phyloP scores from a whole-genome alignment of 2,888 invertebrate genomes.

The Ormyrus rosae region DNA sequence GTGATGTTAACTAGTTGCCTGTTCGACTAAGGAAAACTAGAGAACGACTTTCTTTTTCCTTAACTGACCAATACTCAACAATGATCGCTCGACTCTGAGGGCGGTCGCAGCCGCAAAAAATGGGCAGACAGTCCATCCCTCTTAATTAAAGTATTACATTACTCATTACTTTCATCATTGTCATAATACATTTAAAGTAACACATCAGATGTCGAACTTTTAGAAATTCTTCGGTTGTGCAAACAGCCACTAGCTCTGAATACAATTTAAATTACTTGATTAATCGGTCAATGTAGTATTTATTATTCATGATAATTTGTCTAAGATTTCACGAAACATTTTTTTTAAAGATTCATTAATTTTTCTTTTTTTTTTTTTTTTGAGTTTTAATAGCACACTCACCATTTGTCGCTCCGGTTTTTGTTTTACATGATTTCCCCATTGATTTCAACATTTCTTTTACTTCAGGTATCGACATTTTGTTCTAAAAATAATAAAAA shows the following conservation, averaged over 20 bases:
- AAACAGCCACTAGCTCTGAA: not conserved
- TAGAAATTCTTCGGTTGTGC: too few relatives aligned
- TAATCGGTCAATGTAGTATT: too few relatives aligned
- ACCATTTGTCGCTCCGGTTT: constrained; percentile 43
- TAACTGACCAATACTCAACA: too few relatives aligned
- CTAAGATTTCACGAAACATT: not conserved
- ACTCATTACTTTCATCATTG: too few relatives aligned
- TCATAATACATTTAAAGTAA: not conserved
- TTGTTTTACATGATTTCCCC: constrained; percentile 31
- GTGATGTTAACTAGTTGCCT: too few relatives aligned
- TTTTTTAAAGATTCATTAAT: not conserved
- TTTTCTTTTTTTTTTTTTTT: not conserved
- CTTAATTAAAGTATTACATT: too few relatives aligned
- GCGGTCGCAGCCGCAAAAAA: too few relatives aligned
- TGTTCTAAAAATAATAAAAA: constrained; percentile 21
- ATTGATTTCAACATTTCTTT: constrained; percentile 15
- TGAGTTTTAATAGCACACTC: not conserved
- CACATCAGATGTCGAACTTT: not conserved
- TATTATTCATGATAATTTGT: not conserved
- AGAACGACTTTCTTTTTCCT: too few relatives aligned
- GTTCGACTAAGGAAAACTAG: too few relatives aligned
- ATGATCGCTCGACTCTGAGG: too few relatives aligned
- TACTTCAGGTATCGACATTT: constrained; percentile 20
- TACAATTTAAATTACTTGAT: not conserved
- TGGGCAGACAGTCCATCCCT: too few relatives aligned